These are phyloP conservation scores for Molorchus minor DNA, from an alignment of 2,888 invertebrate genomes.

Conservation along the genomic window DNA sequence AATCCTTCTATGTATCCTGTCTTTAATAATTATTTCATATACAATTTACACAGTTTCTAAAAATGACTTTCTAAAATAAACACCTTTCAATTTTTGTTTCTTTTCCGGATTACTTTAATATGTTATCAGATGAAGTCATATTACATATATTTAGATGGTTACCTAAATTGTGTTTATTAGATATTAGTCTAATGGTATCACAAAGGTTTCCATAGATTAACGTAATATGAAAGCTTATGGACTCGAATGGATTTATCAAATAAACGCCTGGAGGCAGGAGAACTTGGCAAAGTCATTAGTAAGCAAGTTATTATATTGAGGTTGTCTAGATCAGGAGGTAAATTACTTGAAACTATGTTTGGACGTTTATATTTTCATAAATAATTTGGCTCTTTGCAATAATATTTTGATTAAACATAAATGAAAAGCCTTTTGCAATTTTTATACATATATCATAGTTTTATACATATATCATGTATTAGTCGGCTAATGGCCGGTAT, in stretches of 20 bases:
- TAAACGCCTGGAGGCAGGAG: slow-evolving; percentile 72
- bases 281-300: slow-evolving; percentile 77
- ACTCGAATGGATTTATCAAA: slow-evolving; percentile 81
- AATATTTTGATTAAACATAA: not conserved
- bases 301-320: slow-evolving; percentile 82
- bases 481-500: too few relatives aligned
- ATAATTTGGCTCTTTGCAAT: not conserved
- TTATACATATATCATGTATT: too few relatives aligned
- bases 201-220: slow-evolving; percentile 81
- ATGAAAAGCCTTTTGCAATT: too few relatives aligned
- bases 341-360: not conserved
- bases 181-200: slow-evolving; percentile 78
- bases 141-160: slow-evolving; percentile 84
- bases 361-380: not conserved
- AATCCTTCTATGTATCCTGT: too few relatives aligned
- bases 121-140: slow-evolving; percentile 87
- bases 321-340: slow-evolving; percentile 72
- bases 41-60: too few relatives aligned
- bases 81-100: slow-evolving; percentile 40
- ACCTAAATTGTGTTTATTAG: slow-evolving; percentile 77
- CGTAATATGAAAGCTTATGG: slow-evolving; percentile 88
- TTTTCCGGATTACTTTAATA: slow-evolving; percentile 73
- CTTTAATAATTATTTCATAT: too few relatives aligned
- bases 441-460: too few relatives aligned
- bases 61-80: too few relatives aligned